These are phyloP conservation scores for Drosophila suboccidentalis DNA, from an alignment of 2,888 invertebrate genomes.

Conservation along the genomic window DNA sequence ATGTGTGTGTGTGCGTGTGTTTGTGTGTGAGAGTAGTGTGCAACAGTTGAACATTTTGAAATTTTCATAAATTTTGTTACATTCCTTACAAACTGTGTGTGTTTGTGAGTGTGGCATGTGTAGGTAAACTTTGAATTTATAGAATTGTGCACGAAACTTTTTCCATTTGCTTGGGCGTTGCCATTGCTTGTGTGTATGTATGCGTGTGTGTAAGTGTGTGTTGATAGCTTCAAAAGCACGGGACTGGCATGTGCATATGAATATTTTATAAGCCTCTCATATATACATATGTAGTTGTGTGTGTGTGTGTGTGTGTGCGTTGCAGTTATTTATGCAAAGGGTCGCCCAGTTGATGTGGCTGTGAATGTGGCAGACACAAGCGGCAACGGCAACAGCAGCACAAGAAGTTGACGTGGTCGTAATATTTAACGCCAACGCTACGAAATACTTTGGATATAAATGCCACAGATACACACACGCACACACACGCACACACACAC, in stretches of 20 bases:
- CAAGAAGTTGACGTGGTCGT: slow-evolving; percentile 57
- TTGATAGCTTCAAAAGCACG: slow-evolving; percentile 69
- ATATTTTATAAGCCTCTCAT: slow-evolving; percentile 75
- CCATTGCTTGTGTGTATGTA: slow-evolving; percentile 26
- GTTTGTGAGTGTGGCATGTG: slow-evolving; percentile 19
- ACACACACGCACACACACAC: slow-evolving; percentile 8
- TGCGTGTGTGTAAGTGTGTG: slow-evolving; percentile 34
- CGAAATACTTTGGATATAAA: slow-evolving; percentile 39
- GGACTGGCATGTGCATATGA: slow-evolving; percentile 70
- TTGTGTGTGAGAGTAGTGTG: slow-evolving; percentile 31
- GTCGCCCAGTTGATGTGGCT: slow-evolving; percentile 25
- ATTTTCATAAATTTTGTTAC: slow-evolving; percentile 72
- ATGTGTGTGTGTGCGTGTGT: slow-evolving; percentile 5
- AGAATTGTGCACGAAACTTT: slow-evolving; percentile 71
- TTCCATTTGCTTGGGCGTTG: slow-evolving; percentile 65
- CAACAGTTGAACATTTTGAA: slow-evolving; percentile 75
- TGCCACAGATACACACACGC: slow-evolving; percentile 16
- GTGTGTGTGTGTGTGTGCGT: slow-evolving; percentile 22
- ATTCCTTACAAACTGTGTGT: slow-evolving; percentile 27
- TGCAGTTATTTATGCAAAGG: slow-evolving; percentile 36
- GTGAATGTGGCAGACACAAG: slow-evolving; percentile 29
- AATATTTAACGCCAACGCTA: slow-evolving; percentile 65
- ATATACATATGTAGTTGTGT: slow-evolving; percentile 24
- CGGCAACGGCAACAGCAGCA: slow-evolving; percentile 40
- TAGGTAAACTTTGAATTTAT: slow-evolving; percentile 67